Percentiles rank a stretch among this genome's conserved stretches.
phyloP scores from a whole-genome alignment of 2,888 invertebrate species.

The Caenorhabditis sp. region DNA sequence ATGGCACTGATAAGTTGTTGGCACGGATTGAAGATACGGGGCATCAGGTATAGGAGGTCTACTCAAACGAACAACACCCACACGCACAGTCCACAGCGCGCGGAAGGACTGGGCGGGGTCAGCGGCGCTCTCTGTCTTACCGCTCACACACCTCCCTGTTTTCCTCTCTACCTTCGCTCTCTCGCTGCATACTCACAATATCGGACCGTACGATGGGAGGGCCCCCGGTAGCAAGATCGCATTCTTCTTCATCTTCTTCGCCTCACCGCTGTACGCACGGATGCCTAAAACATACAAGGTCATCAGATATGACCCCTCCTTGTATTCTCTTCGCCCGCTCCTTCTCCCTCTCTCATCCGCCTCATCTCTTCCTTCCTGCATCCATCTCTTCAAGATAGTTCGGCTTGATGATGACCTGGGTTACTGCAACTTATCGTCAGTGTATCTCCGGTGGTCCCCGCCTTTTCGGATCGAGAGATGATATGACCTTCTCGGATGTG shows the following conservation, averaged over 20 bases:
- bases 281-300: constrained; percentile 69
- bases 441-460: constrained; percentile 56
- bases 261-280: constrained; percentile 56
- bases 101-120: constrained; percentile 64
- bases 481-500: constrained; percentile 56
- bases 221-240: constrained; percentile 46
- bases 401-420: constrained; percentile 56
- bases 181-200: constrained; percentile 45
- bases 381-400: constrained; percentile 36
- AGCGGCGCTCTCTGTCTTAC: constrained; percentile 51
- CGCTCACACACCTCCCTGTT: constrained; percentile 40
- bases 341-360: constrained; percentile 15
- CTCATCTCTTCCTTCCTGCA: not conserved
- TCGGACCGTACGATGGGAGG: constrained; percentile 53
- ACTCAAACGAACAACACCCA: constrained; percentile 65
- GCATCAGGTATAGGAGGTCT: constrained; percentile 63
- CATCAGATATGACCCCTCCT: constrained; percentile 67
- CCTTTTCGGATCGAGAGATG: constrained; percentile 54
- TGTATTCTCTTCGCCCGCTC: constrained; percentile 22
- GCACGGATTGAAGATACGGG: constrained; percentile 32
- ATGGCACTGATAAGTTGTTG: constrained; percentile 45
- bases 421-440: constrained; percentile 51
- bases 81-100: constrained; percentile 63
- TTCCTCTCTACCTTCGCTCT: constrained; percentile 7
- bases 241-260: constrained; percentile 56